A percentile compares a stretch with the other conserved stretches of the same genome.
Evolutionary conservation across 2,797 vertebrate genomes (phyloP).

Genomic region (Phataginus tricuspis): DNA sequence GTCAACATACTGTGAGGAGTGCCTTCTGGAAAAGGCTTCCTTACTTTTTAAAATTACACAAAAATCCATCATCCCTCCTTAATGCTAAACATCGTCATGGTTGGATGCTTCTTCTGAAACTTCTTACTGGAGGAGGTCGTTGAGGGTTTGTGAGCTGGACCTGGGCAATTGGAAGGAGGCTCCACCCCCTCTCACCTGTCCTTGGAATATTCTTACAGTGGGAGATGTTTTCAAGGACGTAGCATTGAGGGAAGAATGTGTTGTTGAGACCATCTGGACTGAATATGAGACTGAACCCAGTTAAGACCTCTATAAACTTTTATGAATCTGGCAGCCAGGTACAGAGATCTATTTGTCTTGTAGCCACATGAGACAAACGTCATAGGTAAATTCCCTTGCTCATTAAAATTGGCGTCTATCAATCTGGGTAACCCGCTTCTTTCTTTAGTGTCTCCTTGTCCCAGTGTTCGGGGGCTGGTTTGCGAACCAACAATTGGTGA

Average conservation of each 20-base stretch:
- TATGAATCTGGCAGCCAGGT: background rate
- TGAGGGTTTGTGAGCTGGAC: background rate
- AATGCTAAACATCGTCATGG: background rate
- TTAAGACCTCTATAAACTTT: background rate
- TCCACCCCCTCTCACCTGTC: too few relatives aligned
- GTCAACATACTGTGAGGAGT: background rate
- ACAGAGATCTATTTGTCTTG: background rate
- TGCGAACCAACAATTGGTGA: background rate
- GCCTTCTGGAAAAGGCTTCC: background rate
- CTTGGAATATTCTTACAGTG: background rate
- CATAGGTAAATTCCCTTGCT: background rate
- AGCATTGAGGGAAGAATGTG: background rate
- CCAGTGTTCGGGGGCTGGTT: background rate
- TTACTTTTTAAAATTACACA: background rate
- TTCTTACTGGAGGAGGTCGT: background rate
- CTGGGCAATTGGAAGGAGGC: background rate
- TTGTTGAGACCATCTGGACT: background rate
- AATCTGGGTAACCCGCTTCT: background rate
- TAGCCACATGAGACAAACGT: background rate
- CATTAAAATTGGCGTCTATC: background rate
- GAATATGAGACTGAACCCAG: background rate
- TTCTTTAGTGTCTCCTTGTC: background rate
- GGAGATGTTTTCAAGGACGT: background rate
- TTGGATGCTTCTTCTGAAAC: background rate
- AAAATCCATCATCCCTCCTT: background rate